Evolutionary conservation across 2,888 invertebrate species (phyloP).

Genomic region (Crioceris asparagi): DNA sequence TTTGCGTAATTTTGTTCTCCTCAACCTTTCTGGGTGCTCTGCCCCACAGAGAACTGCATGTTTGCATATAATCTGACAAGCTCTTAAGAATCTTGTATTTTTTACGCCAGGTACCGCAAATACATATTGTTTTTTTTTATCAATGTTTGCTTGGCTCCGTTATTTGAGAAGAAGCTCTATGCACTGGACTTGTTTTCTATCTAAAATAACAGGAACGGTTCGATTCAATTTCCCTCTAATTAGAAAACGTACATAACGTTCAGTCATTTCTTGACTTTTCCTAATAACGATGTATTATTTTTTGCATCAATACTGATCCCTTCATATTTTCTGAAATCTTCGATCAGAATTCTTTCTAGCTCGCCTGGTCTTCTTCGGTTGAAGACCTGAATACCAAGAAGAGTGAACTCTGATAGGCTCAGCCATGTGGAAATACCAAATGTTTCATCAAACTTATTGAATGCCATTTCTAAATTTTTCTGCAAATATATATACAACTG

Average conservation of each 20-base stretch:
- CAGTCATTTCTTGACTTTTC: constrained; percentile 3
- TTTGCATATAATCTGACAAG: constrained; percentile 19
- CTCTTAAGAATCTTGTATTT: constrained; percentile 13
- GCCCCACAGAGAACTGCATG: constrained; percentile 21
- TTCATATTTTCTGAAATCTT: constrained; percentile 3
- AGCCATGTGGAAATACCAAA: too few species aligned
- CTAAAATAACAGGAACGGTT: constrained; percentile 8
- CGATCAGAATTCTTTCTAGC: constrained; percentile 5
- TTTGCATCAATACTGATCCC: constrained; percentile 4
- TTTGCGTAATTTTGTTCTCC: constrained; percentile 20
- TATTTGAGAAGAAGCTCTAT: constrained; percentile 7
- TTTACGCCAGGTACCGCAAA: constrained; percentile 13
- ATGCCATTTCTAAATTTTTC: constrained; percentile 1
- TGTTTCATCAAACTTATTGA: background rate
- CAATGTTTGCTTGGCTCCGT: constrained; percentile 7
- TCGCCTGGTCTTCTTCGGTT: constrained; percentile 6
- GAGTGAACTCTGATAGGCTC: constrained; percentile 4
- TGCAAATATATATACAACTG: constrained; percentile 3
- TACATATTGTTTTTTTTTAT: constrained; percentile 9
- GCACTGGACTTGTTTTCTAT: constrained; percentile 6
- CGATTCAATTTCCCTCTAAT: constrained; percentile 8
- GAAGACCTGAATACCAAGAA: constrained; percentile 5
- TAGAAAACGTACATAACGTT: constrained; percentile 8
- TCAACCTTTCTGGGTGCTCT: constrained; percentile 15
- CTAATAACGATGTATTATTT: constrained; percentile 3